A percentile compares a stretch with the other conserved stretches of the same genome.
phyloP scores from a whole-genome alignment of 2,113 vertebrate genomes.

The Solea senegalensis region DNA sequence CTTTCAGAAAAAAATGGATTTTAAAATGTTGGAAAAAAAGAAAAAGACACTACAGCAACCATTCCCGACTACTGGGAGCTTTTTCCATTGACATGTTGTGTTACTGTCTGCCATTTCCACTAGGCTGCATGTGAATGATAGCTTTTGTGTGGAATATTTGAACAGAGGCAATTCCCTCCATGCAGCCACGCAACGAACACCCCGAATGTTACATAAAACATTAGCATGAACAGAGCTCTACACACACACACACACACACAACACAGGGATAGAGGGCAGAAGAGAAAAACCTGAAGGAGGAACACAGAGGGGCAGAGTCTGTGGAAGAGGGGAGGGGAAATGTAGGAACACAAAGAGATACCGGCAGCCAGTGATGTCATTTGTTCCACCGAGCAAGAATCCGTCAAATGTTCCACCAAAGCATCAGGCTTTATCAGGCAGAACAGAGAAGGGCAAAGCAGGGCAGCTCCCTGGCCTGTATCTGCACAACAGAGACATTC shows the following conservation, averaged over 20 bases:
- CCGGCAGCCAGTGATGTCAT: constrained; percentile 76
- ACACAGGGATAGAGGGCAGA: constrained; percentile 19
- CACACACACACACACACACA: constrained; percentile 27
- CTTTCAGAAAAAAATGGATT: constrained; percentile 2
- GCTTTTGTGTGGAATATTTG: constrained; percentile 56
- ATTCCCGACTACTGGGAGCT: constrained; percentile 37
- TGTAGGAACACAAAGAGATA: constrained; percentile 65
- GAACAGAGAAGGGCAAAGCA: constrained; percentile 56
- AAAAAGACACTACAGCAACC: not conserved
- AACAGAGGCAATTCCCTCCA: constrained; percentile 70
- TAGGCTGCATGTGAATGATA: constrained; percentile 57
- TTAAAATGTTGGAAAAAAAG: constrained; percentile 34
- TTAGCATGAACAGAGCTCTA: constrained; percentile 40
- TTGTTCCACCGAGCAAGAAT: constrained; percentile 75
- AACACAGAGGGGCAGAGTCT: constrained; percentile 18
- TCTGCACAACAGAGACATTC: constrained; percentile 67
- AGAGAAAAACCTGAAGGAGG: constrained; percentile 18
- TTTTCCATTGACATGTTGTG: constrained; percentile 63
- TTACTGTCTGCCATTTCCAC: constrained; percentile 48
- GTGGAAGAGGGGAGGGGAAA: not conserved
- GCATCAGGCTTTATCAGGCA: constrained; percentile 70
- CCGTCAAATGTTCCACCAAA: constrained; percentile 71
- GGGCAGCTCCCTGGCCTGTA: constrained; percentile 59
- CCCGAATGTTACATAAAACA: constrained; percentile 55
- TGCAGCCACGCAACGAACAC: constrained; percentile 48